Evolutionary conservation across 2,797 vertebrate genomes (phyloP).

Genomic region (Oreortyx pictus): DNA sequence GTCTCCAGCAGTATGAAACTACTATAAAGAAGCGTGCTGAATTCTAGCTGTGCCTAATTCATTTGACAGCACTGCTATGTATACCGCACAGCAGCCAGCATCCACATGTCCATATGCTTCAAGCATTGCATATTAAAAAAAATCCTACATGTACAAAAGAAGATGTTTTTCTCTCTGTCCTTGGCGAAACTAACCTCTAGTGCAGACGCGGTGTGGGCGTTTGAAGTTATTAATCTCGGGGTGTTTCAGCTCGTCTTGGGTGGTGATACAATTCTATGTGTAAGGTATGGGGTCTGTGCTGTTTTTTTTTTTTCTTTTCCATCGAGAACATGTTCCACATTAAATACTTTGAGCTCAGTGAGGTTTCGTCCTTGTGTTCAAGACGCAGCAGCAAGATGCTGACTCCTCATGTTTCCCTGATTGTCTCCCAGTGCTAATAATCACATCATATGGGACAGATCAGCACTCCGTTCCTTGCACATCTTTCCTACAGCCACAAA

Average conservation of each 20-base stretch:
- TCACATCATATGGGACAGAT: constrained; percentile 33
- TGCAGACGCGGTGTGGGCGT: background rate
- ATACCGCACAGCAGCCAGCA: constrained; percentile 23
- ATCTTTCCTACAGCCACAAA: background rate
- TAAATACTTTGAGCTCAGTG: background rate
- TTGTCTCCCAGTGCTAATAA: constrained; percentile 32
- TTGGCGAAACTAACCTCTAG: background rate
- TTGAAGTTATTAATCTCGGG: background rate
- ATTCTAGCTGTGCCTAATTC: constrained; percentile 36
- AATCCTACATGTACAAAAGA: background rate
- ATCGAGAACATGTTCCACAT: background rate
- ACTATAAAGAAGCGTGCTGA: background rate
- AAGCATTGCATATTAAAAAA: background rate
- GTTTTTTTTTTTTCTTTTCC: background rate
- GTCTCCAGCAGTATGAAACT: background rate
- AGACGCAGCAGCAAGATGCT: constrained; percentile 25
- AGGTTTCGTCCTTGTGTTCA: constrained; percentile 51
- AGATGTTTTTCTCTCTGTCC: background rate
- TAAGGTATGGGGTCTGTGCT: background rate
- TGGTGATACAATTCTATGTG: background rate
- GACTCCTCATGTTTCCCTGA: constrained; percentile 21
- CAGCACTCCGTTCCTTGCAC: background rate
- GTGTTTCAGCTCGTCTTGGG: background rate
- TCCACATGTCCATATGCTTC: constrained; percentile 33
- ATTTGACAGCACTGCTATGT: constrained; percentile 34